Evolutionary conservation across 2,113 vertebrate genomes (phyloP).

Genomic region (Osmerus mordax): DNA sequence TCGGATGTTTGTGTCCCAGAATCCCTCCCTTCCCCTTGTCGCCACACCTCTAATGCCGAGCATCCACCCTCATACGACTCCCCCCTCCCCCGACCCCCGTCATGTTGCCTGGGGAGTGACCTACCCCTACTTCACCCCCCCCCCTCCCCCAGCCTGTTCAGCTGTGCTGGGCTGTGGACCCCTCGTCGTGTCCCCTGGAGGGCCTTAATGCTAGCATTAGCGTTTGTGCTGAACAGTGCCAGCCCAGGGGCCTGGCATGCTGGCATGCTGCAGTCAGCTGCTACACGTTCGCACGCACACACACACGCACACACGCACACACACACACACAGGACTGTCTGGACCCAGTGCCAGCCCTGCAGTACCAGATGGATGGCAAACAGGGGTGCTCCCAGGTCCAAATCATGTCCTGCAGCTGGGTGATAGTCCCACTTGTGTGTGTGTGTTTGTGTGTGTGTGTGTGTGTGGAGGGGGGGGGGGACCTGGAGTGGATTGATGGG

Average conservation of each 20-base stretch:
- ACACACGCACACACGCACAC: conserved; percentile 2
- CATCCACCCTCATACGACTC: neutral
- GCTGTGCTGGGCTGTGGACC: conserved; percentile 41
- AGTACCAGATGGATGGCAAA: conserved; percentile 61
- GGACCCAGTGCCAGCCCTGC: conserved; percentile 41
- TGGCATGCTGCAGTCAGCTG: conserved; percentile 21
- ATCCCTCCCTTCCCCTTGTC: conserved; percentile 7
- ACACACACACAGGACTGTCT: conserved; percentile 7
- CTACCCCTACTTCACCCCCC: neutral
- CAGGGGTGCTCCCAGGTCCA: conserved; percentile 49
- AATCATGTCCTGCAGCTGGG: conserved; percentile 60
- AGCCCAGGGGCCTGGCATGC: conserved; percentile 49
- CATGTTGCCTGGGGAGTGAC: neutral
- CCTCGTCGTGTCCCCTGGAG: conserved; percentile 39
- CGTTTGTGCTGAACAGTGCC: conserved; percentile 36
- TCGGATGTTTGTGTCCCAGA: too few relatives aligned
- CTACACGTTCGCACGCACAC: conserved; percentile 24
- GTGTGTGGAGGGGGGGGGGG: neutral
- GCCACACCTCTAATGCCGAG: conserved; percentile 1
- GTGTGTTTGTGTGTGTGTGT: neutral
- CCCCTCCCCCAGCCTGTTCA: conserved; percentile 29
- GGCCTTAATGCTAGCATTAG: conserved; percentile 38
- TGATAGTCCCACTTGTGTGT: conserved; percentile 28
- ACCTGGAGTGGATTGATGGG: neutral
- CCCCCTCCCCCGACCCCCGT: neutral